Conservation (phyloP, 2,113 vertebrate species). For the Gambusia holbrooki region DNA sequence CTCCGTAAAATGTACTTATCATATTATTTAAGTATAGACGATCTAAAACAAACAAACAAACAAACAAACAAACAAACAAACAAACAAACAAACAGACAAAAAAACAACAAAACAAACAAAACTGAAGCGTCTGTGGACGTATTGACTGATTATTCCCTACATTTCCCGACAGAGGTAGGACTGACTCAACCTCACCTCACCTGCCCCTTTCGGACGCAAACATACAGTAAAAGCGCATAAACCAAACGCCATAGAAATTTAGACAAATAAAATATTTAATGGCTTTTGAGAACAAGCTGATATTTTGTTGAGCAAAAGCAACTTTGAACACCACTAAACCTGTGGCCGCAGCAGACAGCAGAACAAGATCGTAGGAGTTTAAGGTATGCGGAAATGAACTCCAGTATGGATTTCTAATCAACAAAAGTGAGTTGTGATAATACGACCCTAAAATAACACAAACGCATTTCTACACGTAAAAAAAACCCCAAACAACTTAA, state of each 20-base stretch:
- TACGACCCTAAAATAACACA: background rate
- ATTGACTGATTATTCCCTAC: background rate
- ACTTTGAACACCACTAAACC: background rate
- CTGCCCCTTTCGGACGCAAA: conserved; percentile 6
- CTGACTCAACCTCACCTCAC: background rate
- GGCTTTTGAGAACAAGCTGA: background rate
- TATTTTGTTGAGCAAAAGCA: background rate
- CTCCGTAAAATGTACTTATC: background rate
- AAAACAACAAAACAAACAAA: no score
- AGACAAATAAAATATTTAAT: background rate
- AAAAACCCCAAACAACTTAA: background rate
- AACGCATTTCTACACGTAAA: accelerated
- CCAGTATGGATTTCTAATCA: conserved; percentile 1
- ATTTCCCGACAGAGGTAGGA: background rate
- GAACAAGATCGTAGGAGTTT: background rate
- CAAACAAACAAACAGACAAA: no score
- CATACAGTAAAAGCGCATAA: background rate
- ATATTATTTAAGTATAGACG: background rate
- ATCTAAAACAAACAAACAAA: background rate
- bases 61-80: background rate
- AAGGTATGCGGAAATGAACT: conserved; percentile 69
- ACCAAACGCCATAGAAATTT: background rate
- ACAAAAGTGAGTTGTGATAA: background rate
- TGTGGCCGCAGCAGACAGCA: conserved; percentile 15
- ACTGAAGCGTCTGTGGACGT: no score